Conservation (phyloP, 2,113 vertebrate species). For the Chaetorhynchus papuensis region DNA sequence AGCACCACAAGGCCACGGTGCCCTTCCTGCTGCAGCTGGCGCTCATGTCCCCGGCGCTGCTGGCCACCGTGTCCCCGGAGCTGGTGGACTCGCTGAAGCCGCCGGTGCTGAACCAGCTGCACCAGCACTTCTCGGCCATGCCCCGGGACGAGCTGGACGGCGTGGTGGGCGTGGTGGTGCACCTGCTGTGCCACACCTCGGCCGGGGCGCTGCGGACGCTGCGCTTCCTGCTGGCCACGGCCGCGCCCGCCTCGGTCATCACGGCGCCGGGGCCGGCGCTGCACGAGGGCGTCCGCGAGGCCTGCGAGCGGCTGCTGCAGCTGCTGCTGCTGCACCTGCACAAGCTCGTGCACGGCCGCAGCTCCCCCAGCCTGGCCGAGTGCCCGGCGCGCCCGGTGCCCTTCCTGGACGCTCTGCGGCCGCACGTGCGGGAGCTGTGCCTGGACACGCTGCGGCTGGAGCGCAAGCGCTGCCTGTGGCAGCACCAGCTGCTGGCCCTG, state of each 20-base stretch:
- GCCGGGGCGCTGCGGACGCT: constrained; percentile 82
- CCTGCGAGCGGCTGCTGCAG: constrained; percentile 88
- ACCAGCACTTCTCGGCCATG: constrained; percentile 79
- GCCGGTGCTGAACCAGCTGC: constrained; percentile 83
- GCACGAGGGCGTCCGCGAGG: constrained; percentile 85
- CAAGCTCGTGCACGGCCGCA: constrained; percentile 84
- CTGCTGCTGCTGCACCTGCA: constrained; percentile 88
- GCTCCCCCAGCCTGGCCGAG: not conserved
- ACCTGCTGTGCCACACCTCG: constrained; percentile 88
- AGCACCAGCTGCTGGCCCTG: constrained; percentile 87
- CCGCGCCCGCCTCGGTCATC: constrained; percentile 89
- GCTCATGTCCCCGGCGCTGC: constrained; percentile 85
- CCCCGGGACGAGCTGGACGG: constrained; percentile 88
- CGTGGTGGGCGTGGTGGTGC: constrained; percentile 83
- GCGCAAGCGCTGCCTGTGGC: constrained; percentile 88
- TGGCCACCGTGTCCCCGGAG: constrained; percentile 83
- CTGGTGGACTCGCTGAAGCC: constrained; percentile 87
- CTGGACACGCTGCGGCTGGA: constrained; percentile 84
- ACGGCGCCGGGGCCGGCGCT: constrained; percentile 77
- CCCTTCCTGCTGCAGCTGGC: constrained; percentile 91
- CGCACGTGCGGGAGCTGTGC: constrained; percentile 83
- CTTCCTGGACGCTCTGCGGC: constrained; percentile 83
- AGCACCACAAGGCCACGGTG: constrained; percentile 79
- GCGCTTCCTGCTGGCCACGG: constrained; percentile 86
- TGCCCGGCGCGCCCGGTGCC: constrained; percentile 76